phyloP scores from a whole-genome alignment of 2,113 vertebrate species.

The Hemichromis elongatus region DNA sequence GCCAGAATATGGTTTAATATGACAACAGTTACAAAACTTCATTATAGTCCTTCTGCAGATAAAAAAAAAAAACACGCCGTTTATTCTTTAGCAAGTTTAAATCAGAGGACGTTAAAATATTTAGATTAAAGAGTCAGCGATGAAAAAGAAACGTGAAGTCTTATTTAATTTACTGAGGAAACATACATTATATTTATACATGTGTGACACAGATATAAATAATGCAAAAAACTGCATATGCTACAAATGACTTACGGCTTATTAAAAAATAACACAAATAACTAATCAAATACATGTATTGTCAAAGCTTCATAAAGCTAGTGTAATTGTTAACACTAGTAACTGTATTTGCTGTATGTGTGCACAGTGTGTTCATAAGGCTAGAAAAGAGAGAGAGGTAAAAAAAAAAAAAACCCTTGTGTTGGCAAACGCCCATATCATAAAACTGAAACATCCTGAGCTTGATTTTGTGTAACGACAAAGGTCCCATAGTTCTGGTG shows the following conservation, averaged over 20 bases:
- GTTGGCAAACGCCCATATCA: not conserved
- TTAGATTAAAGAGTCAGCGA: not conserved
- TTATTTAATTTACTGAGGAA: not conserved
- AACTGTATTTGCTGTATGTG: not conserved
- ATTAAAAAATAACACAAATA: not conserved
- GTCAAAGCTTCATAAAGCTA: not conserved
- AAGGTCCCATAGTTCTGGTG: not conserved
- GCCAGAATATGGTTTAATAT: conserved; percentile 19
- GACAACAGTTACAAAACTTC: not conserved
- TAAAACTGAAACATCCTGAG: not conserved
- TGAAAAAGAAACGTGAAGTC: not conserved
- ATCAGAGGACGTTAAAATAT: not conserved
- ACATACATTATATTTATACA: not conserved
- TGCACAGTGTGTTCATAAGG: not conserved
- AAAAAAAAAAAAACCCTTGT: not conserved
- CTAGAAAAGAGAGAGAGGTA: not conserved
- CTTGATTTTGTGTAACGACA: not conserved
- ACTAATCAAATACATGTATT: not conserved
- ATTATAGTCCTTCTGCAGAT: not conserved
- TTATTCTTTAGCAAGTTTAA: not conserved
- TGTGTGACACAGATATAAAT: not conserved
- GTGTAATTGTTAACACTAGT: not conserved
- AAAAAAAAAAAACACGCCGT: not conserved
- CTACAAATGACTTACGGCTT: no score
- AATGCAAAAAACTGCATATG: not conserved